Evolutionary conservation across 2,113 vertebrate genomes (phyloP).

Genomic region (Colossoma macropomum): DNA sequence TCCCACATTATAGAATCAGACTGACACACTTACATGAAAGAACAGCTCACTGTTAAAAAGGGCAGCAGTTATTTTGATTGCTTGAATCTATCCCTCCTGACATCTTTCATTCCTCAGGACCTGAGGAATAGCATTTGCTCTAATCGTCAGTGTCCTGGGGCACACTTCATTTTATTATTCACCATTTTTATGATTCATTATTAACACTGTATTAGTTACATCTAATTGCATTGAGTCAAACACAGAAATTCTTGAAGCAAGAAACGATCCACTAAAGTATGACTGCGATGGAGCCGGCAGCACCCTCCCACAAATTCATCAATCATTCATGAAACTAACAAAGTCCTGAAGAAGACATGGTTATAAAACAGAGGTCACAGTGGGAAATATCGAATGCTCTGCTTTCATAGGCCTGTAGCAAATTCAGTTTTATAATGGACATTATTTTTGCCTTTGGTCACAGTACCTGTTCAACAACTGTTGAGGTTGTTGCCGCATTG

Average conservation of each 20-base stretch:
- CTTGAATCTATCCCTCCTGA: neutral
- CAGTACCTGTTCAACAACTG: neutral
- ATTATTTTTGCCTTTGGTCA: constrained; percentile 1
- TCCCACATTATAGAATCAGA: neutral
- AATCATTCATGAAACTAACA: constrained; percentile 61
- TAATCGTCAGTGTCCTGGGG: constrained; percentile 20
- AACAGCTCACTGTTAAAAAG: neutral
- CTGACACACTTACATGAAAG: neutral
- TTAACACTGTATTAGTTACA: constrained; percentile 26
- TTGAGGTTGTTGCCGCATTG: neutral
- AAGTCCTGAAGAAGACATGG: constrained; percentile 54
- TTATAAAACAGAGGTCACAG: neutral
- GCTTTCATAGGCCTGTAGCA: neutral
- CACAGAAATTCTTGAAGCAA: constrained; percentile 8
- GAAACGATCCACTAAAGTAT: constrained; percentile 3
- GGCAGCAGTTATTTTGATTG: neutral
- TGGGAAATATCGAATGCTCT: neutral
- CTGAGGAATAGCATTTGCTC: neutral
- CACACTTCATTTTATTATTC: neutral
- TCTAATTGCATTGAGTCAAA: constrained; percentile 13
- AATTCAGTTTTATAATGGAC: neutral
- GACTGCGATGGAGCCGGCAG: constrained; percentile 20
- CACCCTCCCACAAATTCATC: constrained; percentile 51
- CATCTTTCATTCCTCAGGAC: constrained; percentile 5
- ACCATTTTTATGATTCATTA: constrained; percentile 11